Base-by-base conservation (phyloP, 2,888 invertebrate genomes). In the Polydrusus cervinus region DNA sequence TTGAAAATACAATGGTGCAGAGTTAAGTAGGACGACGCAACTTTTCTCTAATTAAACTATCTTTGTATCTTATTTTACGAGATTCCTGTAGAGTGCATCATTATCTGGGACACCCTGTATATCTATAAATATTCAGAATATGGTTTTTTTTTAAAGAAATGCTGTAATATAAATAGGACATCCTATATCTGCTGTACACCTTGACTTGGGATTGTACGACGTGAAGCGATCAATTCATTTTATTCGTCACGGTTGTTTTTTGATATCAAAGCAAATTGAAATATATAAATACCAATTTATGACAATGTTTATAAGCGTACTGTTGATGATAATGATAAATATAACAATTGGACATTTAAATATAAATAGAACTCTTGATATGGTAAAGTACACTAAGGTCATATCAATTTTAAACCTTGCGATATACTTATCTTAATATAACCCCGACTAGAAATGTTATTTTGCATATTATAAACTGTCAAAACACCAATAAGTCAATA, bases 321-420 rank as follows among this genome's bases (percentile, higher is more conserved):
- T 49, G 49, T 67, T 67, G 67, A n/a, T n/a, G n/a, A n/a, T n/a
- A n/a, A n/a, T n/a, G n/a, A 67, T 67, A 67, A 67, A 67, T 67
- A 67, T 67, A 43, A 55, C 67, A 67, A 67, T 49, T 67, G 51
- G 20, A 53, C 53, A 53, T 34, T 47, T 47, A 34, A 49, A 51
- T 67, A 67, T 53, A 67, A 67, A 67, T 67, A 67, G 67, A 67
- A 55, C 67, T 67, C 67, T 55, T 67, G 7, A 67, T 67, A 40
- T 67, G 53, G 51, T 66, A 66, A 66, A 53, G 51, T 55, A 55
- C 67, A 55, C 53, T 67, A 67, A 67, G 67, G 67, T 67, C 67
- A 67, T 51, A 67, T 67, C 20, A 51, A 67, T 67, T 67, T 67
- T 38, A 60, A 60, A 38, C 38, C 57, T 55, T 34, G 55, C 30